Base-by-base conservation (phyloP, 1,140 invertebrate genomes). In the Drosophila sproati region DNA sequence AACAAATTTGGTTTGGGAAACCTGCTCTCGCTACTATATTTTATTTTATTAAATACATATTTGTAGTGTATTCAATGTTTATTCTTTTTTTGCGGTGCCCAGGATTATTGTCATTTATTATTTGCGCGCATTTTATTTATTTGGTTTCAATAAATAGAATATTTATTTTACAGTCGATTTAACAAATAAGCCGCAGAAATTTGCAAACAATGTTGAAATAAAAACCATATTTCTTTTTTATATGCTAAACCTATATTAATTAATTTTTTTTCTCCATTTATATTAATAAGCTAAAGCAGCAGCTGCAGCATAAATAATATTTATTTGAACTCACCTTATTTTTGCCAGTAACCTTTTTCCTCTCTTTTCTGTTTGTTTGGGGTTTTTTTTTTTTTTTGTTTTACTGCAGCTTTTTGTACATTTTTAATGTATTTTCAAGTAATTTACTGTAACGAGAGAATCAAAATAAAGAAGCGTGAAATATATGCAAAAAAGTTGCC, bases 401-500 rank as follows among this genome's bases (percentile, higher is more conserved):
- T 37, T 66, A 37, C 5, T 63, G 71, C 57, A 82, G 66, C 8
- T 63, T 60, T 60, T 61, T 69, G 80, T 73, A 78, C 83, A 88
- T 88, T 89, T 88, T 88, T 75, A 83, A 80, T 88, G 83, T 89
- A 70, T 88, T 80, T 89, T 83, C 68, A 85, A 78, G 83, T 73
- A 80, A 83, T 89, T 88, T 80, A 73, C 83, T 88, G 85, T 51
- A 80, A 85, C 73, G 67, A 76, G 43, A 82, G 32, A n/a, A 2
- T 34, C 8, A 61, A 66, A 45, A 28, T 41, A 62, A 76, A 57
- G 68, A 80, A 72, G 67, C 56, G 68, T 89, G 73, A 85, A 80
- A 85, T 78, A 88, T 80, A 88, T 83, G 80, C 77, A 78, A 80
- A 8, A 12, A 63, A 64, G 59, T 56, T 63, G 35, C 3, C 32